Conservation (phyloP, 2,113 vertebrate species). For the Saiga tatarica region DNA sequence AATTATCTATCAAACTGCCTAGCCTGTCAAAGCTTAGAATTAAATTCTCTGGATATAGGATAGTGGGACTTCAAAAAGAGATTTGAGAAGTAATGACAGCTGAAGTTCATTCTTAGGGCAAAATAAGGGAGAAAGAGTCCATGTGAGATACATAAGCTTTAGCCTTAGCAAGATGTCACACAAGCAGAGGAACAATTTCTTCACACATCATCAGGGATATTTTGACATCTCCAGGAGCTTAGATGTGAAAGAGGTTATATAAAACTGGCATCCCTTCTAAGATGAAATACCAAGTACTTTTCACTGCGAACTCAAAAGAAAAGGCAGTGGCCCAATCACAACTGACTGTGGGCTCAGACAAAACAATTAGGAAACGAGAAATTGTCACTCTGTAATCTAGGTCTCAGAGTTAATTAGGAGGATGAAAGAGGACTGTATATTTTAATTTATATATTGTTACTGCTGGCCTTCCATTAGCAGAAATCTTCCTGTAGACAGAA, state of each 20-base stretch:
- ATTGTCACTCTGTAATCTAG: neutral
- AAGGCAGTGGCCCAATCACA: neutral
- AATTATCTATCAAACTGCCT: neutral
- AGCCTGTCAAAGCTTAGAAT: neutral
- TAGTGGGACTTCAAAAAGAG: neutral
- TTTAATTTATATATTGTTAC: neutral
- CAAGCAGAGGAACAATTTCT: neutral
- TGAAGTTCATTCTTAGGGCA: neutral
- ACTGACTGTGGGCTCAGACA: neutral
- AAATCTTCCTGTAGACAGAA: neutral
- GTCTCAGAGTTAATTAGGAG: conserved; percentile 7
- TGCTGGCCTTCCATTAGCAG: neutral
- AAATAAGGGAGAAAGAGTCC: neutral
- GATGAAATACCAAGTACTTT: neutral
- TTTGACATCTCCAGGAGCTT: neutral
- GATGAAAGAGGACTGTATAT: neutral
- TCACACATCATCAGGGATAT: neutral
- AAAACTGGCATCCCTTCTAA: neutral
- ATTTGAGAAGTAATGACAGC: neutral
- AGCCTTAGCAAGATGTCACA: neutral
- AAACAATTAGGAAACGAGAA: neutral
- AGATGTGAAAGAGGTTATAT: neutral
- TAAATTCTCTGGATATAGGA: neutral
- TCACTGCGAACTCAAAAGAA: neutral
- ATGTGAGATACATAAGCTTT: neutral